A percentile compares a stretch with the other conserved stretches of the same genome.
Evolutionary conservation across 2,113 vertebrate genomes (phyloP).

Genomic region (Progne subis): DNA sequence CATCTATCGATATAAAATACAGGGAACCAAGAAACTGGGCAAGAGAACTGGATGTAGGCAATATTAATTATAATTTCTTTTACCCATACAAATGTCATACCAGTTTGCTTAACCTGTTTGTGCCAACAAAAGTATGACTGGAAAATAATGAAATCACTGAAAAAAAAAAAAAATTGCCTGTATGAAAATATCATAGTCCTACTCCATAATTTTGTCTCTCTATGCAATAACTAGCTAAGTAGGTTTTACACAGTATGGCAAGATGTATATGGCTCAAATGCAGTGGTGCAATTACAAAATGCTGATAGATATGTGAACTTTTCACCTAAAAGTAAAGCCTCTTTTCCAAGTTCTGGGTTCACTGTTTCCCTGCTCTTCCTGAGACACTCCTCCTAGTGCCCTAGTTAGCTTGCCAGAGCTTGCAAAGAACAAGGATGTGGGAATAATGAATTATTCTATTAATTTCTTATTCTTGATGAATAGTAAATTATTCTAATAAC

Average conservation of each 20-base stretch:
- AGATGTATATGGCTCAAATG: constrained; percentile 2
- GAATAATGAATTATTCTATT: constrained; percentile 59
- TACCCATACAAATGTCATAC: not conserved
- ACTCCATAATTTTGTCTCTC: constrained; percentile 14
- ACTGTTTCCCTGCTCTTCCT: constrained; percentile 58
- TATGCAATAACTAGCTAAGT: not conserved
- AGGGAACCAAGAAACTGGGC: not conserved
- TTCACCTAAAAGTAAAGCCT: constrained; percentile 65
- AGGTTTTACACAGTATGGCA: constrained; percentile 20
- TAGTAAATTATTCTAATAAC: constrained; percentile 64
- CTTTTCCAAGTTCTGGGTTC: constrained; percentile 62
- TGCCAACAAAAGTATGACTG: constrained; percentile 25
- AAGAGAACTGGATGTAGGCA: not conserved
- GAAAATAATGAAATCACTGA: constrained; percentile 5
- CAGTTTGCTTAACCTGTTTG: not conserved
- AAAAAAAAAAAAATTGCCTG: not conserved
- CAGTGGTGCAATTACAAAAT: constrained; percentile 27
- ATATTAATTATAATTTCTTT: not conserved
- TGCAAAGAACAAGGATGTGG: constrained; percentile 52
- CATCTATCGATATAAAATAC: not conserved
- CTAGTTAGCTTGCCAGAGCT: constrained; percentile 64
- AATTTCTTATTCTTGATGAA: constrained; percentile 66
- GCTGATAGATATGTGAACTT: constrained; percentile 59
- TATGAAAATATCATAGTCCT: constrained; percentile 25
- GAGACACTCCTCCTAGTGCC: constrained; percentile 42